Base-by-base conservation (phyloP, 2,113 vertebrate genomes). In the Glareola pratincola region DNA sequence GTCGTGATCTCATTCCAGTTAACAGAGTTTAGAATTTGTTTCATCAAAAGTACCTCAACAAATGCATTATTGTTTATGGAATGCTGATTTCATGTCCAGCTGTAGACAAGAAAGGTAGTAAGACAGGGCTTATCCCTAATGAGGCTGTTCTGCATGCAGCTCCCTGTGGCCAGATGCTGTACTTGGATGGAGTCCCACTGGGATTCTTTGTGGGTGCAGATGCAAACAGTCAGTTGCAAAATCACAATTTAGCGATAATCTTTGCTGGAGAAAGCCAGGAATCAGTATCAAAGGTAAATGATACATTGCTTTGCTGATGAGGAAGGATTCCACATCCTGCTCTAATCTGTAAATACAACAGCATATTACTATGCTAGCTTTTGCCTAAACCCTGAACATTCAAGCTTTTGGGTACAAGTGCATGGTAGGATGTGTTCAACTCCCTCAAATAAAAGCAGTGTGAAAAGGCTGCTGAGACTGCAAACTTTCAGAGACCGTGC, bases 101-200 rank as follows among this genome's bases (percentile, higher is more conserved):
- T 10, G 34, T 4, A 85, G 73, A 93, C 26, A 85, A 85, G 81
- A 74, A 63, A 87, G 45, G 83, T 71, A 91, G n/a, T 36, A 88
- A 95, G 87, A 79, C 74, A 85, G 64, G 48, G 34, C 24, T 94
- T 68, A 72, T 90, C 64, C 57, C 32, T 91, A 91, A 96, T 85
- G 57, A 91, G 80, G 18, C 48, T 85, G 50, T 43, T 94, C n/a
- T 84, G 48, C 60, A 56, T 51, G 69, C 69, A 85, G 84, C 62
- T 93, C 69, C 39, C 39, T 78, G 15, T 76, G 77, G 39, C 85
- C 93, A 93, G 87, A 87, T 94, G 84, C 56, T 78, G 34, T 59
- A 39, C 26, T 43, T 45, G 24, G 73, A 68, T 23, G 13, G 30
- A 82, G 22, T 84, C 51, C 47, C 86, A 39, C 60, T 24, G 59